phyloP scores from a whole-genome alignment of 2,888 invertebrate genomes.

The Eudemis profundana region DNA sequence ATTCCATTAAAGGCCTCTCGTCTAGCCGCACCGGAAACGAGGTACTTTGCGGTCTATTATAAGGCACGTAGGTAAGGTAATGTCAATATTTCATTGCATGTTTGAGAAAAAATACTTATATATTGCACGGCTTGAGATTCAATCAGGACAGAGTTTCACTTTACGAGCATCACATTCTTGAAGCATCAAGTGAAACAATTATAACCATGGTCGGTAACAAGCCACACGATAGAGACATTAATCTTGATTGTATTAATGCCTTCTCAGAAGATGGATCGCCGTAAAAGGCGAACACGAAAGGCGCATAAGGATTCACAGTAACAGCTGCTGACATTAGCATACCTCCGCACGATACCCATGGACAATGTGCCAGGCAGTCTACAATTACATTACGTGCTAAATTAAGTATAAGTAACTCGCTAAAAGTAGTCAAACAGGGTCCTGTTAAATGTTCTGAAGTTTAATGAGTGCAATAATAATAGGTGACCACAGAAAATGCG shows the following conservation, averaged over 20 bases:
- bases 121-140: too few relatives aligned
- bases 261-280: constrained; percentile 40
- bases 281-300: constrained; percentile 32
- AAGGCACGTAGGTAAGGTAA: too few relatives aligned
- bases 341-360: constrained; percentile 54
- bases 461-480: constrained; percentile 5
- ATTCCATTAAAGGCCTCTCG: too few relatives aligned
- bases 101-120: too few relatives aligned
- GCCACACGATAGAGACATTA: constrained; percentile 27
- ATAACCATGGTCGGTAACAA: constrained; percentile 15
- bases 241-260: constrained; percentile 39
- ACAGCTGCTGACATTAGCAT: constrained; percentile 51
- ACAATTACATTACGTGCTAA: constrained; percentile 53
- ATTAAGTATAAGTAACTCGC: constrained; percentile 30
- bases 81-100: too few relatives aligned
- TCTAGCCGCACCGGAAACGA: too few relatives aligned
- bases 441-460: constrained; percentile 8
- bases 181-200: constrained; percentile 15
- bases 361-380: constrained; percentile 55
- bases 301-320: constrained; percentile 39
- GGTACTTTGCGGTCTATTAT: too few relatives aligned
- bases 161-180: constrained; percentile 4
- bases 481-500: not conserved
- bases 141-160: constrained; percentile 8
- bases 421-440: constrained; percentile 33